Evolutionary conservation across 2,113 vertebrate species (phyloP), one percentile per base, ranked within the genome.

Genomic region (Pongo pygmaeus): DNA sequence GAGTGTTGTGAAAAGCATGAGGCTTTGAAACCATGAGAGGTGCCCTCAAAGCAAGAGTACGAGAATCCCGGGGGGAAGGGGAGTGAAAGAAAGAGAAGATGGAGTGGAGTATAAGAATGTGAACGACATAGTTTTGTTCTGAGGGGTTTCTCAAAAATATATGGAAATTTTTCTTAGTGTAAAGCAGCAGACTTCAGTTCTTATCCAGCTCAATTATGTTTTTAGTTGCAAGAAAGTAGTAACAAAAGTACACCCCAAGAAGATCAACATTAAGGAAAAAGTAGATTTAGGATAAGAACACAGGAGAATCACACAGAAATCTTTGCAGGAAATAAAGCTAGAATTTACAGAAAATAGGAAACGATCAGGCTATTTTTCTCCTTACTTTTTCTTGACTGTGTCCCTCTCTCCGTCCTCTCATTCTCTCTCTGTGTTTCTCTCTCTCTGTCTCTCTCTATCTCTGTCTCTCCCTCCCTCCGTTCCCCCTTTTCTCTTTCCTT

Each of bases 291-390:
- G 94, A 46, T 70, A 93, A 94, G 55, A 35, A 14, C 32, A 32
- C 3, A 50, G 30, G 35, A 40, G 55, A 87, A 77, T 91, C 13
- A 48, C 22, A 32, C 13, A 75, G 38, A 91, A 80, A 70, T 77
- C 8, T 55, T 10, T 88, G 6, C 22, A 80, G 55, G 22, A 91
- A 89, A 85, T 84, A 50, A 18, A 84, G 8, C 22, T 83, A 13
- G 78, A 96, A 50, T 87, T 81, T 27, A 32, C 12, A 43, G 69
- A 81, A 93, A 78, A 59, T 11, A 72, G 50, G 67, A 96, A 81
- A 86, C 69, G 18, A 89, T 38, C 55, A 43, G 12, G 30, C 14
- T 6, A 43, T 64, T 77, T 84, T 20, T 55, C 17, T 48, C 17
- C 30, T 64, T 43, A 35, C 32, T 55, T 40, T 38, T 84, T 67